Evolutionary conservation across 2,113 vertebrate genomes (phyloP).

Genomic region (Hypomesus transpacificus): DNA sequence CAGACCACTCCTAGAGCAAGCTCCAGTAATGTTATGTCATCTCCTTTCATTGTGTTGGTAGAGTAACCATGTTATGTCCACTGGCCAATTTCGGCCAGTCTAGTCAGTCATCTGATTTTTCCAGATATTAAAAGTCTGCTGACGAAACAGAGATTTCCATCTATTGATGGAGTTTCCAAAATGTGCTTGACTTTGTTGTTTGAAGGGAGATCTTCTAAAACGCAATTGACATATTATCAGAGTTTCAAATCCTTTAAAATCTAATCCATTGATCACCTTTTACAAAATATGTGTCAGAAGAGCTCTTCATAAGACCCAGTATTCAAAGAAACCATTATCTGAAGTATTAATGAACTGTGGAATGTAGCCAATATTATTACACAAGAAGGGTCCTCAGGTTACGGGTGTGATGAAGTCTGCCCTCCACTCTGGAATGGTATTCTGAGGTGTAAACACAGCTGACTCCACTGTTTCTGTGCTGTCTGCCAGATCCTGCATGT

Average conservation of each 20-base stretch:
- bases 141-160: conserved; percentile 43
- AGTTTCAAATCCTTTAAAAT: too few relatives aligned
- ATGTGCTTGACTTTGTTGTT: conserved; percentile 13
- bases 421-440: conserved; percentile 40
- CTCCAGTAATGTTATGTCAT: conserved; percentile 21
- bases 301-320: not conserved
- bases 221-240: too few relatives aligned
- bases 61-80: conserved; percentile 27
- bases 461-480: conserved; percentile 47
- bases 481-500: conserved; percentile 37
- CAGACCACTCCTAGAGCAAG: too few relatives aligned
- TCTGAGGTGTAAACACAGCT: conserved; percentile 50
- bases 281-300: not conserved
- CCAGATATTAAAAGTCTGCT: conserved; percentile 50
- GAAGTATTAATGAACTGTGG: conserved; percentile 46
- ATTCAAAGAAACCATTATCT: conserved; percentile 35
- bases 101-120: conserved; percentile 62
- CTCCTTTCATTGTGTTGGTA: conserved; percentile 23
- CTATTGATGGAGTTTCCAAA: not conserved
- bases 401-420: conserved; percentile 53
- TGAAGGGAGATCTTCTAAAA: too few relatives aligned
- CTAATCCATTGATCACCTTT: conserved; percentile 10
- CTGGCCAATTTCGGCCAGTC: conserved; percentile 44
- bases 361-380: conserved; percentile 51
- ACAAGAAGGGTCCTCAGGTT: conserved; percentile 44